Percentiles rank a stretch among this genome's conserved stretches.
Evolutionary conservation across 2,797 vertebrate species (phyloP).

Genomic region (Pygocentrus nattereri): DNA sequence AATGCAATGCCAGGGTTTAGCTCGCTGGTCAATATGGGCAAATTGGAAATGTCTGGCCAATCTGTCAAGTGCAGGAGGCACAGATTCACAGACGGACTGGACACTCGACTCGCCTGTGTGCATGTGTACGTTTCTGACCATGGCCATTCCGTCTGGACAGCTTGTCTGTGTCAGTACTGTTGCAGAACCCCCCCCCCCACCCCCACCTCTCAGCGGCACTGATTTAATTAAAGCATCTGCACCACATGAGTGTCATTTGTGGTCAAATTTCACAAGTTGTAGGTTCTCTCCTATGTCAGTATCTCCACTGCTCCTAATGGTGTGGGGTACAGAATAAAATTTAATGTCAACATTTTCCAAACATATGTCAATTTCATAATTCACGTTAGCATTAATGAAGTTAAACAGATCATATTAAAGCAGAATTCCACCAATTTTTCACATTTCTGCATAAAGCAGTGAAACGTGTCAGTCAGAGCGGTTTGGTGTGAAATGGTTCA

Average conservation of each 20-base stretch:
- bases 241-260: neutral
- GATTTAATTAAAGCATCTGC: constrained; percentile 75
- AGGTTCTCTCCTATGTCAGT: no score
- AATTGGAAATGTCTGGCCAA: constrained; percentile 71
- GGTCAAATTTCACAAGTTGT: constrained; percentile 26
- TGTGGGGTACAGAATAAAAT: no score
- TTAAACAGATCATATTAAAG: no score
- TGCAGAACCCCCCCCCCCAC: constrained; percentile 2
- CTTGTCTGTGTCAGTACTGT: constrained; percentile 54
- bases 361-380: no score
- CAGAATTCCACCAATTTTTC: no score
- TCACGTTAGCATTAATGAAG: no score
- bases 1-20: constrained; percentile 61
- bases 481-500: no score
- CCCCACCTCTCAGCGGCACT: constrained; percentile 57
- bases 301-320: no score
- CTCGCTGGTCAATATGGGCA: constrained; percentile 70
- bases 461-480: no score
- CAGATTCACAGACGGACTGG: constrained; percentile 40
- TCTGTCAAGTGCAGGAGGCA: constrained; percentile 60
- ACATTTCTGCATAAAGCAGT: no score
- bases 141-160: constrained; percentile 37
- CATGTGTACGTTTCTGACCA: constrained; percentile 36
- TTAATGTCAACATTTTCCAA: no score
- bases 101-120: constrained; percentile 18